Evolutionary conservation across 2,888 invertebrate genomes (phyloP).

Genomic region (Mimas tiliae): DNA sequence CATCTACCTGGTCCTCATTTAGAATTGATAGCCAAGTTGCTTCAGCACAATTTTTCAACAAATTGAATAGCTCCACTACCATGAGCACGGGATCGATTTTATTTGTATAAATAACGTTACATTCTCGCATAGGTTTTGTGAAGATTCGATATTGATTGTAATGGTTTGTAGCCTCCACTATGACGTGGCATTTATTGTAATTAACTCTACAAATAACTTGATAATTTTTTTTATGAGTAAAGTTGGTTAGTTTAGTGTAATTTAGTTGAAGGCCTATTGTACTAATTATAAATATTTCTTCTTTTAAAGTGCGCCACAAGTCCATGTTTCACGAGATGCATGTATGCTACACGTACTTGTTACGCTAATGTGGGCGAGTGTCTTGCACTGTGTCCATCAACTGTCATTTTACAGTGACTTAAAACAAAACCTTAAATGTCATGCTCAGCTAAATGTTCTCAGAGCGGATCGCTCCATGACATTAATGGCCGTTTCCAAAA

Average conservation of each 20-base stretch:
- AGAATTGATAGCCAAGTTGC: neutral
- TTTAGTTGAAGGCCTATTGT: neutral
- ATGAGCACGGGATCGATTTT: neutral
- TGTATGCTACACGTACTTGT: no score
- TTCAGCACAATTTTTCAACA: neutral
- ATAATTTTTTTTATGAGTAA: neutral
- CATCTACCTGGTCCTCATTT: neutral
- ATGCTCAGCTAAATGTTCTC: no score
- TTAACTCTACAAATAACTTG: slow-evolving; percentile 4
- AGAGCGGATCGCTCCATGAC: no score
- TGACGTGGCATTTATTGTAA: slow-evolving; percentile 9
- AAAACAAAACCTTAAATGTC: no score
- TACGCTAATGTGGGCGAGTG: no score
- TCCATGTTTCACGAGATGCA: no score
- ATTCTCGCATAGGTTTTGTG: slow-evolving; percentile 10
- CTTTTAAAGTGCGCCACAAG: neutral
- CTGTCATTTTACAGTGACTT: no score
- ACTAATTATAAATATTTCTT: neutral
- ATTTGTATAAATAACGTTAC: slow-evolving; percentile 13
- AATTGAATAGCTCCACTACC: neutral
- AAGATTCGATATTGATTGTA: slow-evolving; percentile 9
- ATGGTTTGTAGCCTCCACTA: neutral
- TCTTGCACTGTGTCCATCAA: no score
- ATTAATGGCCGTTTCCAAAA: no score
- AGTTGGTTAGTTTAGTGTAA: neutral